Conservation (phyloP, 2,888 invertebrate species). For the Elmis aenea region DNA sequence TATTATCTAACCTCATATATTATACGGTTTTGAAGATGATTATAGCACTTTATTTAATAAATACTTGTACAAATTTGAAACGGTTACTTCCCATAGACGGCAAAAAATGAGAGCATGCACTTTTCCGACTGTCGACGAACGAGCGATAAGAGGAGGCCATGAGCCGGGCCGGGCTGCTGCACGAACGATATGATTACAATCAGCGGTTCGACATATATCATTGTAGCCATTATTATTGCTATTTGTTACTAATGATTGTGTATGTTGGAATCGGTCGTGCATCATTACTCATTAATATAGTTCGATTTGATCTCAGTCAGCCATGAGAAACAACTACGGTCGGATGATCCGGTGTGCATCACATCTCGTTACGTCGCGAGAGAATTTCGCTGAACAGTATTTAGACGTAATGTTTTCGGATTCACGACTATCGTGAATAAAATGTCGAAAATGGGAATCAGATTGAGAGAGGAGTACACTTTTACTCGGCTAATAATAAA, state of each 20-base stretch:
- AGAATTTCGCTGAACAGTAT: constrained; percentile 10
- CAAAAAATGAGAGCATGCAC: constrained; percentile 18
- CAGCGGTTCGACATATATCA: constrained; percentile 46
- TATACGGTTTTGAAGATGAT: no score
- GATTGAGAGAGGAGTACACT: no score
- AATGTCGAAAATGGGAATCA: no score
- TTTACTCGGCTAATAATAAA: no score
- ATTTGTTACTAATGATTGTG: constrained; percentile 50
- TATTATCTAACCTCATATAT: no score
- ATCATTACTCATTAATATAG: constrained; percentile 50
- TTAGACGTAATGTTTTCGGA: no score
- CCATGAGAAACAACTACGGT: constrained; percentile 41
- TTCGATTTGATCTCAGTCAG: constrained; percentile 45
- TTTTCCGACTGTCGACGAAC: constrained; percentile 20
- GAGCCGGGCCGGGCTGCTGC: constrained; percentile 16
- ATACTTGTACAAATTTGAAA: constrained; percentile 4
- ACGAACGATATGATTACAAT: constrained; percentile 42
- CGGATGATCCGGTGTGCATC: constrained; percentile 17
- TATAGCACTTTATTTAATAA: no score
- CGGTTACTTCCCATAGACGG: constrained; percentile 12
- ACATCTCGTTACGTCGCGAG: constrained; percentile 15
- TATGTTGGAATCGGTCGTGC: constrained; percentile 48
- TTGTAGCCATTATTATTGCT: constrained; percentile 48
- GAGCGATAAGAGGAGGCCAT: constrained; percentile 16
- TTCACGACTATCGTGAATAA: no score